phyloP scores from a whole-genome alignment of 2,888 invertebrate genomes.

The Augiades crinisus region DNA sequence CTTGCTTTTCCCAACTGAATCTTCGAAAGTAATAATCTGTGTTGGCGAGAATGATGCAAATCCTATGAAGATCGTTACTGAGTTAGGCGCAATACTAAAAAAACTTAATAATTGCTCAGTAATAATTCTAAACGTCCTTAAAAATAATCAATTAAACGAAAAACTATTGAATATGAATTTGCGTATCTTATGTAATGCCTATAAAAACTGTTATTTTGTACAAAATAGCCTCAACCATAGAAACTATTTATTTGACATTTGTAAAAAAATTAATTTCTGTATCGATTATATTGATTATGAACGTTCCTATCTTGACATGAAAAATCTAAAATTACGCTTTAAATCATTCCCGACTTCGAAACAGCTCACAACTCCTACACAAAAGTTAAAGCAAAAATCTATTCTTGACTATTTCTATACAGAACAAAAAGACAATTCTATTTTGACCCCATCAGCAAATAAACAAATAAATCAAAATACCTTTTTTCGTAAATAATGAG shows the following conservation, averaged over 20 bases:
- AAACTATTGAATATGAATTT: neutral
- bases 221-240: neutral
- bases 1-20: neutral
- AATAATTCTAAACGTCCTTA: neutral
- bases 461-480: too few species aligned
- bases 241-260: neutral
- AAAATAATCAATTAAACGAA: neutral
- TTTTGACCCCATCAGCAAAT: too few species aligned
- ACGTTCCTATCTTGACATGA: neutral
- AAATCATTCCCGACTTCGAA: neutral
- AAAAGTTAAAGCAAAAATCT: neutral
- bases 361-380: neutral
- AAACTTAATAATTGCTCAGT: neutral
- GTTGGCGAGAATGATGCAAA: conserved; percentile 11
- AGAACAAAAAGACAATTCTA: neutral
- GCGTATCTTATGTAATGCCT: neutral
- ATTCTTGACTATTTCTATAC: neutral
- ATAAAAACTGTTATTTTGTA: conserved; percentile 4
- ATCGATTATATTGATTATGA: neutral
- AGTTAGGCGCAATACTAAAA: conserved; percentile 1
- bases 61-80: neutral
- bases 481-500: neutral
- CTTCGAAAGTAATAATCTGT: conserved; percentile 5
- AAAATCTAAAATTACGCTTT: neutral
- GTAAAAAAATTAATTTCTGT: neutral